Evolutionary conservation across 2,888 invertebrate species (phyloP), one percentile per base, ranked within the genome.

Genomic region (Octonoba sinensis): DNA sequence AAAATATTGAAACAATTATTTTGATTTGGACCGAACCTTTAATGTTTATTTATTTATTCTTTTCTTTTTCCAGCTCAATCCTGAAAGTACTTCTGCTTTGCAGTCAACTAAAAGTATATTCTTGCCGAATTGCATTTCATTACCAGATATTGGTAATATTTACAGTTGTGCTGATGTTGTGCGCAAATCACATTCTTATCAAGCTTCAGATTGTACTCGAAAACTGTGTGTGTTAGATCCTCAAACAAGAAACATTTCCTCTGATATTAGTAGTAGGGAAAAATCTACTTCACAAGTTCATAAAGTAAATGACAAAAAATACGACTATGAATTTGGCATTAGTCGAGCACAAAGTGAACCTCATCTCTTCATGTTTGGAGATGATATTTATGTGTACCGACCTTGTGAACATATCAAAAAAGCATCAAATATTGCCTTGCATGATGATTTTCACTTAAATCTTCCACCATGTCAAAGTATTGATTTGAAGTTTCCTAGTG

Each of bases 401-500:
- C 82, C 82, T 24, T 82, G 82, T 72, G 82, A 82, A 47, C 66
- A 75, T 16, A 76, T 82, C 12, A 62, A 82, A 66, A 82, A 66
- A 74, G 60, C 60, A 36, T 76, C 82, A 16, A 66, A 57, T 57
- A 27, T 72, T 71, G 66, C 82, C 54, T 76, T 82, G 56, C 44
- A 71, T 67, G 76, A 76, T 66, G 75, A 76, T 60, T 75, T 71
- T 69, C 71, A 76, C 56, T 44, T 60, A 22, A 74, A 67, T 44
- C 60, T 82, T 62, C 71, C 71, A 67, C 82, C 75, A 44, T 82
- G 75, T 67, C 76, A 76, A 72, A 82, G 82, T 76, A 82, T 82
- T 46, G 82, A 82, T 56, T 71, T 82, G 54, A 82, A 76, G 60
- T 74, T 82, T 62, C 82, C 82, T 66, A 76, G 60, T 71, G 76